phyloP scores from a whole-genome alignment of 2,888 invertebrate species.

The Campoplex nolae region DNA sequence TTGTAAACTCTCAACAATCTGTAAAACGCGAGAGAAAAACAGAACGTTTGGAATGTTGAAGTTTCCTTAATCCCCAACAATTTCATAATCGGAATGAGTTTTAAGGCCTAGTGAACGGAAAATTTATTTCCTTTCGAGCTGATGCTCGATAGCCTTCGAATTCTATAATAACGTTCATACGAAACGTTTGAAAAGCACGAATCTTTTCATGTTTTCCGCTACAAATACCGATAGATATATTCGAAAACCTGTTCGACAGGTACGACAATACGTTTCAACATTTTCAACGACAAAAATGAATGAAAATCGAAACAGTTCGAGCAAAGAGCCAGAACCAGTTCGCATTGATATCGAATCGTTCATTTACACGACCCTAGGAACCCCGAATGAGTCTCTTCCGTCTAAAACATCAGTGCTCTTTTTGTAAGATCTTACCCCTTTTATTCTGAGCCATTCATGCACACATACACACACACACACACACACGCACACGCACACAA shows the following conservation, averaged over 20 bases:
- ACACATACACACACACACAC: too few relatives aligned
- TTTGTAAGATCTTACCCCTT: slow-evolving; percentile 34
- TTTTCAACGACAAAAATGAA: neutral
- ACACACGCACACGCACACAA: neutral
- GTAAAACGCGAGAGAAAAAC: neutral
- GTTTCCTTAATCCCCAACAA: neutral
- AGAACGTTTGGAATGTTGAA: neutral
- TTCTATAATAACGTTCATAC: neutral
- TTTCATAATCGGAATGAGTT: neutral
- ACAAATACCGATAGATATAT: neutral
- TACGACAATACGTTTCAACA: neutral
- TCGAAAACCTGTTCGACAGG: neutral
- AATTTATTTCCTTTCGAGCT: neutral
- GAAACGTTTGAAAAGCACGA: neutral
- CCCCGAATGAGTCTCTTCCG: slow-evolving; percentile 58
- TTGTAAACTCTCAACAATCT: neutral
- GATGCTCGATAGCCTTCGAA: neutral
- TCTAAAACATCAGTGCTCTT: slow-evolving; percentile 26
- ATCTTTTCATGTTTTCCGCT: neutral
- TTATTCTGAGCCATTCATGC: neutral
- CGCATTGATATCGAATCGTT: neutral
- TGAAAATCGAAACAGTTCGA: neutral
- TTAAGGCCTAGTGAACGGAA: neutral
- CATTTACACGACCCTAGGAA: slow-evolving; percentile 6
- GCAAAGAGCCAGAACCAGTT: neutral